Base-by-base conservation (phyloP, 2,113 vertebrate species). In the Ophthalmolycus amberensis region DNA sequence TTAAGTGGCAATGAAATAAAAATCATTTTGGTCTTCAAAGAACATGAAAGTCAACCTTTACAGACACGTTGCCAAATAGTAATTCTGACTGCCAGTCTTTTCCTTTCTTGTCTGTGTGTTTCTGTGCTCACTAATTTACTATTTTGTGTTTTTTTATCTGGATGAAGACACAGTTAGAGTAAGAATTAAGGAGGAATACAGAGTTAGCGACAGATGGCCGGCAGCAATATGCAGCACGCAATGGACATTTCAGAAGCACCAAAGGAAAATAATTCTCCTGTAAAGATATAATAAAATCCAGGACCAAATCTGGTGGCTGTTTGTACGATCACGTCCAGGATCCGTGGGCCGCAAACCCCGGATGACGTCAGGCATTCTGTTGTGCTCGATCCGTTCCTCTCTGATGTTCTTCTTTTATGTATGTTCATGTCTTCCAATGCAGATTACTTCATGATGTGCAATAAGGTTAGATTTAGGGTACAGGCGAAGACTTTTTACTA, bases 111-210 rank as follows among this genome's bases (percentile, higher is more conserved):
- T 34, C 59, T 42, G 8, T 64, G 11, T 71, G 20, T 58, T 68
- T 32, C 59, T 58, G 15, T 70, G 50, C 63, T 10, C 72, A 10
- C 44, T 68, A 38, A 75, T 75, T 84, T 63, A 59, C 27, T 54
- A 16, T 64, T 70, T 44, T 40, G 15, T 68, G 38, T 63, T 62
- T 67, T 73, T 72, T 60, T 15, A 5, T 74, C 9, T 14, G 10
- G n/a, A 9, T 80, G 25, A 42, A 76, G 74, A 66, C 70, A 58
- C 62, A 77, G 10, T 29, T 44, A 69, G 48, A 54, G 27, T 56
- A 60, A 10, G 62, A 10, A 20, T 68, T 63, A 44, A 69, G n/a
- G 4, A 56, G 37, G 58, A 27, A 64, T 71, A 66, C 74, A 62
- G 10, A 73, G 60, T 46, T 3, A 9, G 37, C 70, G 60, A 37